These are phyloP conservation scores for Dendronephthya gigantea DNA, from an alignment of 64 coral and sea anemone species.

Conservation along the genomic window DNA sequence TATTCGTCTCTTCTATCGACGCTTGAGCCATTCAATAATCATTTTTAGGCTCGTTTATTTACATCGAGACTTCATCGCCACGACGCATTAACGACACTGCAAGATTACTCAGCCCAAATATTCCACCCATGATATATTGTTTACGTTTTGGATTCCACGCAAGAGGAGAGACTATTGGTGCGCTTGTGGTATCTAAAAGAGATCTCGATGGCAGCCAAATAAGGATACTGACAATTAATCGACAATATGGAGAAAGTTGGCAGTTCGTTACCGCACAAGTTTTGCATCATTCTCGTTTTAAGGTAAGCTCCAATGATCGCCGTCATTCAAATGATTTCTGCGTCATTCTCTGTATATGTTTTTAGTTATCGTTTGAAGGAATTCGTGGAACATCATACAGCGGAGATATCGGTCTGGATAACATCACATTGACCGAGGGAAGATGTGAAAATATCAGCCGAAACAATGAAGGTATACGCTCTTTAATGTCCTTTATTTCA, in stretches of 20 bases:
- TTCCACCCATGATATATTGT: neutral
- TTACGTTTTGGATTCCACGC: neutral
- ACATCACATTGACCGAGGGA: neutral
- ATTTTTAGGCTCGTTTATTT: neutral
- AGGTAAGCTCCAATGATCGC: neutral
- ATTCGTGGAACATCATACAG: neutral
- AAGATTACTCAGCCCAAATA: neutral
- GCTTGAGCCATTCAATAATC: neutral
- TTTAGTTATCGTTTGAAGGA: neutral
- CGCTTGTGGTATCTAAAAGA: neutral
- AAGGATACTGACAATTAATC: neutral
- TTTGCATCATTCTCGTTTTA: neutral
- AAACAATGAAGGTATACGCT: neutral
- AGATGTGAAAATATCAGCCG: neutral
- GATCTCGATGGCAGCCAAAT: neutral
- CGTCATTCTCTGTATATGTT: neutral
- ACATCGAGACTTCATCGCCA: neutral
- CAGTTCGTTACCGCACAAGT: neutral
- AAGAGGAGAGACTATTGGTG: neutral
- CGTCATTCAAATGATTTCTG: neutral
- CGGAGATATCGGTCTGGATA: neutral
- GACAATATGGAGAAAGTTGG: neutral
- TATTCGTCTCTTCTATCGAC: too few relatives aligned
- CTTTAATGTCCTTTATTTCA: neutral
- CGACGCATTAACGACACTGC: neutral